Evolutionary conservation across 1,140 invertebrate species (phyloP).

Genomic region (Aphelinus certus): DNA sequence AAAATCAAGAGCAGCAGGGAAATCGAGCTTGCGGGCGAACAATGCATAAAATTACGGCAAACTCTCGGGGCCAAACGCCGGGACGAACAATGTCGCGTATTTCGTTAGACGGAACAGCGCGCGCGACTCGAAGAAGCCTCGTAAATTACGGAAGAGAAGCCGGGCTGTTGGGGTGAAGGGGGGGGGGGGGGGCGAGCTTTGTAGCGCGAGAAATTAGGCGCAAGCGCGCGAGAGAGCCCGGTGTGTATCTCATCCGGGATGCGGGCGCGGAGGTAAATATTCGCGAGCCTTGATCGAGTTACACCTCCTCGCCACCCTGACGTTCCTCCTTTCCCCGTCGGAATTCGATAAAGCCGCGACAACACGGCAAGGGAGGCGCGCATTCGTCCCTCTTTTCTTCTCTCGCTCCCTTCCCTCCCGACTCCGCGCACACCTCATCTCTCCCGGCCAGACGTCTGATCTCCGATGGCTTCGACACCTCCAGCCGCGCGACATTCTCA

Average conservation of each 20-base stretch:
- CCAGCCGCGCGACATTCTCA: neutral
- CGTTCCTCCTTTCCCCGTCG: constrained; percentile 1
- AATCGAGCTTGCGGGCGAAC: too few relatives aligned
- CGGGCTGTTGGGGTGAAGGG: too few relatives aligned
- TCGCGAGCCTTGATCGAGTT: constrained; percentile 47
- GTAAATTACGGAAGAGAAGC: too few relatives aligned
- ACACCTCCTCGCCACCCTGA: constrained; percentile 17
- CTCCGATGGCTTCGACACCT: neutral
- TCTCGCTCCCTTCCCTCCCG: neutral
- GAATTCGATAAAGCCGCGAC: constrained; percentile 52
- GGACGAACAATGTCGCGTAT: too few relatives aligned
- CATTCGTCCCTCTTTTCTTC: constrained; percentile 24
- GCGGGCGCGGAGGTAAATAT: constrained; percentile 43
- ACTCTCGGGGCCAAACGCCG: too few relatives aligned
- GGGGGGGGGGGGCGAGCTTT: neutral
- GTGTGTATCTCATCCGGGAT: neutral
- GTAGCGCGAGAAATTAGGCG: constrained; percentile 14
- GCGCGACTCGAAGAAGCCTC: too few relatives aligned
- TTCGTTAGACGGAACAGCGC: too few relatives aligned
- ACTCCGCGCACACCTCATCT: neutral
- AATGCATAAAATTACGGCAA: too few relatives aligned
- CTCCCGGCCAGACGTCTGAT: neutral
- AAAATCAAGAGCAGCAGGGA: too few relatives aligned
- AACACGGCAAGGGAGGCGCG: constrained; percentile 32
- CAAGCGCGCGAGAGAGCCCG: neutral